Percentiles rank a stretch among this genome's conserved stretches.
Conservation (phyloP, 2,797 vertebrate genomes). For the Lepus oiostolus region DNA sequence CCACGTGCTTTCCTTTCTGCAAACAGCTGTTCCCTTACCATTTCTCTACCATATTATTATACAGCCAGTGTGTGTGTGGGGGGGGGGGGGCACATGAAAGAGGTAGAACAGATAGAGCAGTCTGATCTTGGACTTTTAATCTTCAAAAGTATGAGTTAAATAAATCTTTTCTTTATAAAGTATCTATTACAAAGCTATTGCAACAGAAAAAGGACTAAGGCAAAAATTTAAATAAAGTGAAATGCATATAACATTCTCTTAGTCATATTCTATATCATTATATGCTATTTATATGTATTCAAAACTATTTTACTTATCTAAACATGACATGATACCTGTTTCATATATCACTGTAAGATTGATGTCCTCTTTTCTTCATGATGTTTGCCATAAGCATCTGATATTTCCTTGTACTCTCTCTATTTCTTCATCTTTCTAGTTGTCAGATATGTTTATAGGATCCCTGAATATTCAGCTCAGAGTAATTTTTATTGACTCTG, state of each 20-base stretch:
- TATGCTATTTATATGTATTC: background rate
- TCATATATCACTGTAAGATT: background rate
- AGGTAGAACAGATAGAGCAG: too few species aligned
- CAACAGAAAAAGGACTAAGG: background rate
- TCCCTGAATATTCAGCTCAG: background rate
- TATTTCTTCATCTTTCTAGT: background rate
- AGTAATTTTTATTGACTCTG: background rate
- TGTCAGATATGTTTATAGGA: background rate
- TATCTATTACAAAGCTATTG: too few species aligned
- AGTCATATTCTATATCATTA: background rate
- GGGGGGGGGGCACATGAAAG: too few species aligned
- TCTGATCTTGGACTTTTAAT: too few species aligned
- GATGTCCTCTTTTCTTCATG: background rate
- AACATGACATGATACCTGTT: background rate
- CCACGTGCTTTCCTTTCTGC: too few species aligned
- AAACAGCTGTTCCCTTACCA: too few species aligned
- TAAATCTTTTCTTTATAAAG: too few species aligned
- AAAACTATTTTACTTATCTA: background rate
- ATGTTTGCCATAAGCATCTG: background rate
- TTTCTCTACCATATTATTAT: too few species aligned
- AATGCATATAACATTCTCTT: background rate
- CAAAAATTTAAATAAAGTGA: slow-evolving; percentile 32
- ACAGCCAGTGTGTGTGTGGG: too few species aligned
- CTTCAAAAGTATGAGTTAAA: too few species aligned
- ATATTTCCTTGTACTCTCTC: slow-evolving; percentile 27